phyloP scores from a whole-genome alignment of 2,888 invertebrate species.

The Limnephilus marmoratus region DNA sequence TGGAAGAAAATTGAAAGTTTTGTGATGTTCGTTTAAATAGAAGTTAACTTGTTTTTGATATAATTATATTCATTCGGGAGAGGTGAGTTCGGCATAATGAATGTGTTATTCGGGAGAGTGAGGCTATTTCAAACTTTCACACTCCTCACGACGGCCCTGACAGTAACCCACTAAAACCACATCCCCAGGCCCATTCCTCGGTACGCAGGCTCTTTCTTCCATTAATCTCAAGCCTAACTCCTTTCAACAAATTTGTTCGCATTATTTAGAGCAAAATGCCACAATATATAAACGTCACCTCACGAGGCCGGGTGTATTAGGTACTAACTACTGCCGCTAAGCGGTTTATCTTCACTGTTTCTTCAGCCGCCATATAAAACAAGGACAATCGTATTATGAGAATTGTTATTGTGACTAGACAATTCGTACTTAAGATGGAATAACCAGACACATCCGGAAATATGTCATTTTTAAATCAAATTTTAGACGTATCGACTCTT shows the following conservation, averaged over 20 bases:
- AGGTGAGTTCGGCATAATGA: too few species aligned
- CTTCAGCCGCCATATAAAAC: not conserved
- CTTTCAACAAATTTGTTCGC: conserved; percentile 25
- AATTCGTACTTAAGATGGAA: not conserved
- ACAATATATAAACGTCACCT: conserved; percentile 15
- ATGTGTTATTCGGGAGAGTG: too few species aligned
- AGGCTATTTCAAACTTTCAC: not conserved
- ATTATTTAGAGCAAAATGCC: conserved; percentile 14
- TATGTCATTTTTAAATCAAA: too few species aligned
- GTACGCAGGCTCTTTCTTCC: not conserved
- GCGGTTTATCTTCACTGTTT: conserved; percentile 2
- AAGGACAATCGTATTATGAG: not conserved
- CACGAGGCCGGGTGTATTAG: not conserved
- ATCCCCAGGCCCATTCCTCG: not conserved
- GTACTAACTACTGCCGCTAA: not conserved
- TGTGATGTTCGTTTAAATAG: too few species aligned
- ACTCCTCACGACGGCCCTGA: not conserved
- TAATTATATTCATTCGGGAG: too few species aligned
- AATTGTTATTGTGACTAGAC: not conserved
- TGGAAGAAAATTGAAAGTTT: too few species aligned
- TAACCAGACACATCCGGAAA: too few species aligned
- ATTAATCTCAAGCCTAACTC: conserved; percentile 15
- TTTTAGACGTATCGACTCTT: too few species aligned
- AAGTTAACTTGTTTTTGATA: too few species aligned
- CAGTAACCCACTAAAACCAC: not conserved